A percentile compares a stretch with the other conserved stretches of the same genome.
phyloP scores from a whole-genome alignment of 2,888 invertebrate genomes.

The Cybosia mesomella region DNA sequence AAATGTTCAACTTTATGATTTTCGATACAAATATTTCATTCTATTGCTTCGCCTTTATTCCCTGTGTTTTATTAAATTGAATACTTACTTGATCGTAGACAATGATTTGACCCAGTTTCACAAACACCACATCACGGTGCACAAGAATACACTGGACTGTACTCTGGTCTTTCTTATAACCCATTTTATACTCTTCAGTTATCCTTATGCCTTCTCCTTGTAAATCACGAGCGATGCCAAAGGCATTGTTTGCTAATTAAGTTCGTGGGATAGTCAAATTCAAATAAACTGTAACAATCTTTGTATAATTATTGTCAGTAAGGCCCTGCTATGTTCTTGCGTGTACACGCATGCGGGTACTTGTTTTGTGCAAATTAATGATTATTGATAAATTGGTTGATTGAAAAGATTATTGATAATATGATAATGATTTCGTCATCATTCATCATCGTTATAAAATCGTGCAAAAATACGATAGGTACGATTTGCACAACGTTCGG shows the following conservation, averaged over 20 bases:
- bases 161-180: not conserved
- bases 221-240: not conserved
- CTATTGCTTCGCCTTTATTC: not conserved
- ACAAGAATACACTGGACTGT: constrained; percentile 27
- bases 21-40: too few relatives aligned
- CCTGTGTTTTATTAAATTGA: not conserved
- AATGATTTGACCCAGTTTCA: constrained; percentile 13
- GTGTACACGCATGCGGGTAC: too few relatives aligned
- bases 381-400: too few relatives aligned
- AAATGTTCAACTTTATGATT: too few relatives aligned
- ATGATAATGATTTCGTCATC: too few relatives aligned
- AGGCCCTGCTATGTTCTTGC: too few relatives aligned
- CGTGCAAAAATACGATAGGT: too few relatives aligned
- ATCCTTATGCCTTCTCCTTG: constrained; percentile 29
- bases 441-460: too few relatives aligned
- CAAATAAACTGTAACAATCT: constrained; percentile 19
- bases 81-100: constrained; percentile 27
- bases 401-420: too few relatives aligned
- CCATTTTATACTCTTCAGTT: constrained; percentile 38
- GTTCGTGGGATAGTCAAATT: constrained; percentile 7
- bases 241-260: constrained; percentile 33
- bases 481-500: too few relatives aligned
- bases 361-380: too few relatives aligned
- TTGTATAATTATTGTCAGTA: not conserved
- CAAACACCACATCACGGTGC: constrained; percentile 32